These are phyloP conservation scores for Mustela lutreola DNA, from an alignment of 2,113 vertebrate genomes.

Conservation along the genomic window DNA sequence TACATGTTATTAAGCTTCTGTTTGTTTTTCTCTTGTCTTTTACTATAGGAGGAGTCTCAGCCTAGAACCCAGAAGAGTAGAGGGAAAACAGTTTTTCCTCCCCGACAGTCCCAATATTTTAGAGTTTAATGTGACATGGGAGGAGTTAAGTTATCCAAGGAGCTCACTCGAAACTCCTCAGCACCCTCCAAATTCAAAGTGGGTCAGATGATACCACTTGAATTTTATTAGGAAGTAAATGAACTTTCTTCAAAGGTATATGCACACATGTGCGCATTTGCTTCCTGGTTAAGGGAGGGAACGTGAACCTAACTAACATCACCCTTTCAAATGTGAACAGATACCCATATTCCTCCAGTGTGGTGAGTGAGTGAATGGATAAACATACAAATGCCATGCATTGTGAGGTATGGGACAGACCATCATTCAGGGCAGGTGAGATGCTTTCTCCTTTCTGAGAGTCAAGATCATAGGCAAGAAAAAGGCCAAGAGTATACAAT, in stretches of 20 bases:
- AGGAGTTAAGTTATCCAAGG: neutral
- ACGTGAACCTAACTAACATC: accelerated
- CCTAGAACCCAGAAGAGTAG: neutral
- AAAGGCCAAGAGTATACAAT: neutral
- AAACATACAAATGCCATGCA: too few relatives aligned
- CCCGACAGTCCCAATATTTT: neutral
- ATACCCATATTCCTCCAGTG: neutral
- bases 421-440: too few relatives aligned
- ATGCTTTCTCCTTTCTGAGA: neutral
- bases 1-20: neutral
- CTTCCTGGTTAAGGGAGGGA: neutral
- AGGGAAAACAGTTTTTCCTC: neutral
- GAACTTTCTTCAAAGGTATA: neutral
- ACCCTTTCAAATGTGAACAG: neutral
- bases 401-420: neutral
- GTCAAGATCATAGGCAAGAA: neutral
- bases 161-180: neutral
- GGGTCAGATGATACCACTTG: neutral
- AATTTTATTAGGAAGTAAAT: neutral
- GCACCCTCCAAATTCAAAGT: neutral
- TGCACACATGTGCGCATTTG: accelerated
- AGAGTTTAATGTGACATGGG: neutral
- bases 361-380: neutral
- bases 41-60: neutral
- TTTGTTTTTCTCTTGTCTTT: neutral